phyloP scores from a whole-genome alignment of 2,113 vertebrate genomes.

The Nesogale talazaci region DNA sequence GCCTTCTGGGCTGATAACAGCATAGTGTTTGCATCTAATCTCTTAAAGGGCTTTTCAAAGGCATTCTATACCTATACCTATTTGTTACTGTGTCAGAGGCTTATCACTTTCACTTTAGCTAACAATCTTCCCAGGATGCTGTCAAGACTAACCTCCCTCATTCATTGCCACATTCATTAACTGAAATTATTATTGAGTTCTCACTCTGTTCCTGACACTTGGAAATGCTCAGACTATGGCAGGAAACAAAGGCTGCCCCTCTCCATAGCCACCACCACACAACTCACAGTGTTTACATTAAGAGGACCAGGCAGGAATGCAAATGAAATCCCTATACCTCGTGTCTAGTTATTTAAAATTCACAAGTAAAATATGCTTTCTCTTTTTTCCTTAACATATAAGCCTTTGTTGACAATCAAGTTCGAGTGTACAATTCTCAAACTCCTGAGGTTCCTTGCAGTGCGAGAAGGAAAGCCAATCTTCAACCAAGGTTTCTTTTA shows the following conservation, averaged over 20 bases:
- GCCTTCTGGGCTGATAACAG: background rate
- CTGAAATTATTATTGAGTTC: background rate
- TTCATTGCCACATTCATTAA: background rate
- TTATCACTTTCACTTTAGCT: background rate
- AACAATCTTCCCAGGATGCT: background rate
- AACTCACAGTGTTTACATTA: background rate
- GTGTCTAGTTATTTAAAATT: background rate
- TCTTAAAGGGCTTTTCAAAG: background rate
- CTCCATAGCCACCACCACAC: background rate
- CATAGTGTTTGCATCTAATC: background rate
- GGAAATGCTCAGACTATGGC: background rate
- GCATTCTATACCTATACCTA: background rate
- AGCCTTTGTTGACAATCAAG: background rate
- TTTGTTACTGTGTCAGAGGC: background rate
- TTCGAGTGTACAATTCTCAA: conserved; percentile 7
- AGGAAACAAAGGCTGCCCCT: background rate
- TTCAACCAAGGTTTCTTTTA: background rate
- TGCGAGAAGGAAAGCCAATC: background rate
- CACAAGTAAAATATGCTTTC: background rate
- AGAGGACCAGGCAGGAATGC: background rate
- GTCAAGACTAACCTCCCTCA: background rate
- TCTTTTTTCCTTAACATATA: background rate
- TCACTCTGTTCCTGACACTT: background rate
- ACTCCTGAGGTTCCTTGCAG: background rate
- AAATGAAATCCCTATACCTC: background rate